A percentile compares a stretch with the other conserved stretches of the same genome.
Evolutionary conservation across 2,888 invertebrate genomes (phyloP).

Genomic region (Synergus japonicus): DNA sequence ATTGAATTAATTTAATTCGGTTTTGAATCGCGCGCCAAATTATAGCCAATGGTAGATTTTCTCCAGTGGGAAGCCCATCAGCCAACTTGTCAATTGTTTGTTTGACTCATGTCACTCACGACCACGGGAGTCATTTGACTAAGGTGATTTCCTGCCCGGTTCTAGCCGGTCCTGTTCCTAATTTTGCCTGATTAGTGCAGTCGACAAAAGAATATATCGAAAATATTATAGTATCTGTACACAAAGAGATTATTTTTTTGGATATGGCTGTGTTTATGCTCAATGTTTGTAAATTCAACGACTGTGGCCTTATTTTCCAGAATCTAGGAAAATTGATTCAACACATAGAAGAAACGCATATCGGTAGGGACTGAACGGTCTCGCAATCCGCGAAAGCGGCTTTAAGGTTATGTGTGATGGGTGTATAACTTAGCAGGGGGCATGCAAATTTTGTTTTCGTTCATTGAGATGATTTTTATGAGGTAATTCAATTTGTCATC

Average conservation of each 20-base stretch:
- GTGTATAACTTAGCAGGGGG: not conserved
- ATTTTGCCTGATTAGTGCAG: too few relatives aligned
- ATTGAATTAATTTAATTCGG: too few relatives aligned
- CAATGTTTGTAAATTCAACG: conserved; percentile 93
- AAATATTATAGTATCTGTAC: too few relatives aligned
- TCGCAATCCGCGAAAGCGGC: conserved; percentile 25
- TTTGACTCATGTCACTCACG: too few relatives aligned
- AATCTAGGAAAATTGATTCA: conserved; percentile 89
- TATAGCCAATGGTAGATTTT: too few relatives aligned
- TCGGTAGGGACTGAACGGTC: conserved; percentile 80
- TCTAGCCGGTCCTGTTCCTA: too few relatives aligned
- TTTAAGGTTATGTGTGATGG: conserved; percentile 58
- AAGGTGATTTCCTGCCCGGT: too few relatives aligned
- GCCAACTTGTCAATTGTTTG: too few relatives aligned
- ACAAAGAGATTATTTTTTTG: conserved; percentile 42
- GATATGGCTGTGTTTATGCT: conserved; percentile 93
- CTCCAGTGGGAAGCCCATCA: too few relatives aligned
- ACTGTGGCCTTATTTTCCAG: conserved; percentile 91
- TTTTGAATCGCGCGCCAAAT: too few relatives aligned
- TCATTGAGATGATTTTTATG: not conserved
- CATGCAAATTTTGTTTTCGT: not conserved
- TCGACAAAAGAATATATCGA: too few relatives aligned
- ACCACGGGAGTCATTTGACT: too few relatives aligned
- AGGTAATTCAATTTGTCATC: not conserved
- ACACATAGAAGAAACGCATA: conserved; percentile 93